phyloP scores from a whole-genome alignment of 64 coral and sea anemone species.

The Porites australiensis region DNA sequence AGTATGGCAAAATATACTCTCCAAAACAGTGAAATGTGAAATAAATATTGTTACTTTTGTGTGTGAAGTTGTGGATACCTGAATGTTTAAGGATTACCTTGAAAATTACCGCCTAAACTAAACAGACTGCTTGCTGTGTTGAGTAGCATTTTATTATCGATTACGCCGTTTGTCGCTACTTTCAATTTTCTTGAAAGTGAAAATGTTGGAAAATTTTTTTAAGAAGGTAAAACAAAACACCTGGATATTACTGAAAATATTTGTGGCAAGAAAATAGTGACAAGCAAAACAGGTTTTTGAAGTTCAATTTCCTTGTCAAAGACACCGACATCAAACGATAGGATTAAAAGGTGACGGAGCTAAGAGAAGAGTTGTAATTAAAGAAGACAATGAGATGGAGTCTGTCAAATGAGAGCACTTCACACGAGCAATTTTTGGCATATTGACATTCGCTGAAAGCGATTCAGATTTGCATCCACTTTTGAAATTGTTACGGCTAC shows the following conservation, averaged over 20 bases:
- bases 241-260: neutral
- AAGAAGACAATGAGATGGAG: neutral
- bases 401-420: neutral
- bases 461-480: neutral
- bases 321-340: conserved; percentile 8
- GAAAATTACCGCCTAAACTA: neutral
- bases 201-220: neutral
- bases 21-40: neutral
- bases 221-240: neutral
- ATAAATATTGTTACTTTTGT: neutral
- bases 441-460: neutral
- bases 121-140: neutral
- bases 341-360: neutral
- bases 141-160: neutral
- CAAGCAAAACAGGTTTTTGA: neutral
- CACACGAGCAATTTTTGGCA: neutral
- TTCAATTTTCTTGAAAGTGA: neutral
- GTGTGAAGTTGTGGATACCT: neutral
- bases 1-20: neutral
- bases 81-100: neutral
- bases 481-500: neutral
- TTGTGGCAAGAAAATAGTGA: neutral
- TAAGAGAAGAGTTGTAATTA: neutral
- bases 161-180: neutral
- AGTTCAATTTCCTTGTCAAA: neutral